Conservation (phyloP, 1,140 invertebrate genomes). For the Drosophila melanica region DNA sequence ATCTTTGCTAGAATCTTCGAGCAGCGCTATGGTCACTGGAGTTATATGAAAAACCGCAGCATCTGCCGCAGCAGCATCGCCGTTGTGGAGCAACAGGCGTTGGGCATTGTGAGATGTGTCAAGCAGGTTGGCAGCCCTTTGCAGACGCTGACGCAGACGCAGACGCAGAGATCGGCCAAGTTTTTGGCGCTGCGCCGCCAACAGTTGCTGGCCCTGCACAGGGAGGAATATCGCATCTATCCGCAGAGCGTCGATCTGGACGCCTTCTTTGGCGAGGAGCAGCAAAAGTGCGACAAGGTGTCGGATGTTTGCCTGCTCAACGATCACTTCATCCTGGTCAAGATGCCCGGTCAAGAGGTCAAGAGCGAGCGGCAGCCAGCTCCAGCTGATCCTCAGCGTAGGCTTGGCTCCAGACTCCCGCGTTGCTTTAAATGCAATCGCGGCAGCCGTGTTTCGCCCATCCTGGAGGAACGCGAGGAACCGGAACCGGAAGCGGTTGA, state of each 20-base stretch:
- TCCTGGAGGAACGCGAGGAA: slow-evolving; percentile 52
- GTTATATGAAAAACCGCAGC: slow-evolving; percentile 24
- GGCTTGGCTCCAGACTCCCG: slow-evolving; percentile 42
- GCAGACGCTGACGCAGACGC: slow-evolving; percentile 26
- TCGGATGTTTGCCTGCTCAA: slow-evolving; percentile 79
- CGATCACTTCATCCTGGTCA: slow-evolving; percentile 79
- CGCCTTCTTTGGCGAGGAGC: slow-evolving; percentile 66
- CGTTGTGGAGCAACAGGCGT: slow-evolving; percentile 6
- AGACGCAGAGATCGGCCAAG: slow-evolving; percentile 17
- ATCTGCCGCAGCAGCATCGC: slow-evolving; percentile 11
- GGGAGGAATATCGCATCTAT: slow-evolving; percentile 69
- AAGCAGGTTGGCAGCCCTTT: neutral
- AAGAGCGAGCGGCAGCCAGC: neutral
- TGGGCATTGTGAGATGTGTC: slow-evolving; percentile 13
- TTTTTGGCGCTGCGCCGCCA: slow-evolving; percentile 19
- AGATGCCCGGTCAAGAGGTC: slow-evolving; percentile 55
- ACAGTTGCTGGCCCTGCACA: neutral
- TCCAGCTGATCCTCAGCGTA: neutral
- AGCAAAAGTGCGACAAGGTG: slow-evolving; percentile 57
- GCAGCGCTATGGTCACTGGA: slow-evolving; percentile 30
- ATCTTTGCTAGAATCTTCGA: slow-evolving; percentile 36
- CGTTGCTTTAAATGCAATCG: slow-evolving; percentile 70
- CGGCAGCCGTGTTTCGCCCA: slow-evolving; percentile 62
- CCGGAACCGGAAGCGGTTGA: slow-evolving; percentile 15
- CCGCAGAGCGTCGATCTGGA: slow-evolving; percentile 70